Evolutionary conservation across 2,888 invertebrate genomes (phyloP).

Genomic region (Labia minor): DNA sequence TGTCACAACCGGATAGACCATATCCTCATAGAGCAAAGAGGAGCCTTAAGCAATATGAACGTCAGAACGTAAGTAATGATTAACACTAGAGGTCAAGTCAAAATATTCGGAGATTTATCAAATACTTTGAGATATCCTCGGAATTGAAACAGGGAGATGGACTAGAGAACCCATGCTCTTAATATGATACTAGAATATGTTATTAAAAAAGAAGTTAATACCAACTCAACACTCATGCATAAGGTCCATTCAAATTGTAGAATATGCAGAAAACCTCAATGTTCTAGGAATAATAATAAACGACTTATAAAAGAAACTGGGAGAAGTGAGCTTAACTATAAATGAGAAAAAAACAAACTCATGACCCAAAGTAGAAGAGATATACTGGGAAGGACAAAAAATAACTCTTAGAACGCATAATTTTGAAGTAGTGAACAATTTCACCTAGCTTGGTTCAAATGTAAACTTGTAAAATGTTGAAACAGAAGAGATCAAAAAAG

Average conservation of each 20-base stretch:
- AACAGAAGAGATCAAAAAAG: not conserved
- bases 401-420: not conserved
- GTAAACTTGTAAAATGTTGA: not conserved
- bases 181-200: not conserved
- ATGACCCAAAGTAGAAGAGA: not conserved
- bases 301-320: not conserved
- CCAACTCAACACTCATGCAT: not conserved
- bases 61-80: not conserved
- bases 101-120: not conserved
- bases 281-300: not conserved
- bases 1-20: conserved; percentile 20
- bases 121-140: not conserved
- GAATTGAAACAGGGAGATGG: not conserved
- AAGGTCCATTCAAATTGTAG: not conserved
- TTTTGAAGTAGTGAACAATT: not conserved
- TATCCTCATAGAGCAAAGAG: conserved; percentile 16
- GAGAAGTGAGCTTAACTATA: not conserved
- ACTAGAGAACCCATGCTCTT: too few species aligned
- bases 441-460: not conserved
- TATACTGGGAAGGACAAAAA: not conserved
- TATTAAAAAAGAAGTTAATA: not conserved
- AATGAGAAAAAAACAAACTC: not conserved
- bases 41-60: conserved; percentile 16
- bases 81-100: not conserved
- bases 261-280: not conserved